phyloP scores from a whole-genome alignment of 2,888 invertebrate species.

The Thelaira solivaga region DNA sequence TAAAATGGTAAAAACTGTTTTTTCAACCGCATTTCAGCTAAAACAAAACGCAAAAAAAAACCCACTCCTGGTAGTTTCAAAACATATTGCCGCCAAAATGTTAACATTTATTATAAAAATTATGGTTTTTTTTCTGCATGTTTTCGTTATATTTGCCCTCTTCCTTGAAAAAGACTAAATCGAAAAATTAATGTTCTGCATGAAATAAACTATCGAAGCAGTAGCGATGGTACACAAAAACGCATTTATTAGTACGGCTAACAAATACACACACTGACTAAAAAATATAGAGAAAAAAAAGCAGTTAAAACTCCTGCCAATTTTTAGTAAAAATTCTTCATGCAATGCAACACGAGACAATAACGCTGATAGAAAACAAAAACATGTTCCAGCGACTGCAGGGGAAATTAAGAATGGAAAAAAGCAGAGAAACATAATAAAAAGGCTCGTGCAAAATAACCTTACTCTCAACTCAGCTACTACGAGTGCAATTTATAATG shows the following conservation, averaged over 20 bases:
- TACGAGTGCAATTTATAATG: too few relatives aligned
- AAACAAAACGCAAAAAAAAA: not conserved
- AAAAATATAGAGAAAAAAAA: not conserved
- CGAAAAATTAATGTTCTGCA: slow-evolving; percentile 58
- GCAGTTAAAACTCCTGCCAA: slow-evolving; percentile 50
- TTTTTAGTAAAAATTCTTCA: slow-evolving; percentile 40
- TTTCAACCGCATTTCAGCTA: too few relatives aligned
- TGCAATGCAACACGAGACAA: slow-evolving; percentile 30
- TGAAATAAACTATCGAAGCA: slow-evolving; percentile 53
- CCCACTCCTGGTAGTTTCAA: not conserved
- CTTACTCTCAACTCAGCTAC: slow-evolving; percentile 1
- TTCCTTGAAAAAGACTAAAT: slow-evolving; percentile 9
- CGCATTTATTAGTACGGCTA: slow-evolving; percentile 55
- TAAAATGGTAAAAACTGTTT: too few relatives aligned
- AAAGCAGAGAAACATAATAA: slow-evolving; percentile 28
- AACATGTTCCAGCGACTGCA: slow-evolving; percentile 29
- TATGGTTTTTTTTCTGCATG: slow-evolving; percentile 21
- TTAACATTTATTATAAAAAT: slow-evolving; percentile 49
- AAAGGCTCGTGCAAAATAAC: slow-evolving; percentile 20
- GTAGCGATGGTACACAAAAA: slow-evolving; percentile 37
- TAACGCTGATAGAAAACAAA: slow-evolving; percentile 14
- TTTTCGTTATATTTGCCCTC: slow-evolving; percentile 22
- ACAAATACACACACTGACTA: not conserved
- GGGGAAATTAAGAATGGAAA: slow-evolving; percentile 8
- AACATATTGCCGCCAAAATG: slow-evolving; percentile 48